Base-by-base conservation (phyloP, 2,113 vertebrate genomes). In the Tetraodon nigroviridis region DNA sequence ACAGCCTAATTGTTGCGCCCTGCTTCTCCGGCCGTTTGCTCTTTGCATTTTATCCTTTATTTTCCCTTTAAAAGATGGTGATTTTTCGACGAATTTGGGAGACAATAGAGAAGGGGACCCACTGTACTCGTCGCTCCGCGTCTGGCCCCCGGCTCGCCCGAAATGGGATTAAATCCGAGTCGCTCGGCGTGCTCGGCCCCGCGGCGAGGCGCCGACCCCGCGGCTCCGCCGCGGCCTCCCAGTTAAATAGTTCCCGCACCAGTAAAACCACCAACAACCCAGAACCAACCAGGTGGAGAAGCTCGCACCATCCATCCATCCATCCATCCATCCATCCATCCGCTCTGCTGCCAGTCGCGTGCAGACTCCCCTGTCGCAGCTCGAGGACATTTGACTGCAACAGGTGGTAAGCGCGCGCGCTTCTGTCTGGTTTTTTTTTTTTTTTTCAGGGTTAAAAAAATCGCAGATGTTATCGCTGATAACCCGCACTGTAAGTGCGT, bases 391-490 rank as follows among this genome's bases (percentile, higher is more conserved):
- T 83, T 86, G 76, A 72, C 82, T 86, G 85, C 90, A 92, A 92
- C 90, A 92, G 90, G 88, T 92, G 90, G 85, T 82, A 79, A 86
- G 87, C 89, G 84, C 82, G 84, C 81, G 64, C 59, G 65, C 75
- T 76, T 66, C 63, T 67, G 79, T 75, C 71, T 69, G 57, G 75
- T 50, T 74, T 22, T 19, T 24, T 24, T 37, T 49, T 47, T 14
- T 37, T 53, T 59, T 47, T 46, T 14, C 1, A 19, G 55, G 61
- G 21, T 52, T 55, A 58, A 58, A 42, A 67, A 22, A 0, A 42
- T 61, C 63, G 70, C 71, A 80, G 83, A 86, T 86, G 83, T 86
- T 81, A 80, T 82, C 76, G 73, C 14, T 61, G 71, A 69, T 81
- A 73, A 64, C 58, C 29, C 55, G 58, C 51, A 48, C 58, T 16